These are phyloP conservation scores for Smutsia temminckii DNA, from an alignment of 2,797 vertebrate species.

Conservation along the genomic window DNA sequence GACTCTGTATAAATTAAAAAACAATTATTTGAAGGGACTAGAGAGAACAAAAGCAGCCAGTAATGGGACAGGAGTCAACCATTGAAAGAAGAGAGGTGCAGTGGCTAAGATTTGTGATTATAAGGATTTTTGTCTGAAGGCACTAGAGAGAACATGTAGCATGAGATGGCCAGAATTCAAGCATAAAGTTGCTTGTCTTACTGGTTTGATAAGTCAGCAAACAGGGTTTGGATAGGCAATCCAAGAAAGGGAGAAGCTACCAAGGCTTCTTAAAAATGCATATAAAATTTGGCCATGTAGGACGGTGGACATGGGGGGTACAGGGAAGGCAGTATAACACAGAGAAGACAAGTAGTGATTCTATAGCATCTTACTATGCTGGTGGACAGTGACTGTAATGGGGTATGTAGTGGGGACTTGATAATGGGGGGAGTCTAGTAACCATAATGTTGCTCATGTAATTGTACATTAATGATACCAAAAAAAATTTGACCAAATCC, in stretches of 20 bases:
- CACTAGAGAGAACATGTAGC: neutral
- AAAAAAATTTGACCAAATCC: neutral
- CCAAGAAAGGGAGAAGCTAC: neutral
- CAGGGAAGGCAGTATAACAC: too few relatives aligned
- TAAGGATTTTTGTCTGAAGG: neutral
- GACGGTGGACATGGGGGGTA: too few relatives aligned
- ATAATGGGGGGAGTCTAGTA: too few relatives aligned
- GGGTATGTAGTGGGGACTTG: too few relatives aligned
- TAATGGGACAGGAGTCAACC: neutral
- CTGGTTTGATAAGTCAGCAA: slow-evolving; percentile 59
- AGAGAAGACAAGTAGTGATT: too few relatives aligned
- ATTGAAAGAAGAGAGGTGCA: neutral
- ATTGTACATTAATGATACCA: too few relatives aligned
- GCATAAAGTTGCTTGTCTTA: slow-evolving; percentile 8
- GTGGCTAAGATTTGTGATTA: neutral
- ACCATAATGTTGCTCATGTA: too few relatives aligned
- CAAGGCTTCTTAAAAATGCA: neutral
- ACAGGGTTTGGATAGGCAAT: slow-evolving; percentile 31
- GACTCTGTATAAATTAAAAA: neutral
- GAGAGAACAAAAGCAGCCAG: neutral
- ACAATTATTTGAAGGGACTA: neutral
- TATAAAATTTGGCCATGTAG: neutral
- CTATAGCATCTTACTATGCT: too few relatives aligned
- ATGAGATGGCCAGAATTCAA: neutral
- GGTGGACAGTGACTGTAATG: too few relatives aligned